Base-by-base conservation (phyloP, 2,888 invertebrate genomes). In the Spilosoma lubricipeda region DNA sequence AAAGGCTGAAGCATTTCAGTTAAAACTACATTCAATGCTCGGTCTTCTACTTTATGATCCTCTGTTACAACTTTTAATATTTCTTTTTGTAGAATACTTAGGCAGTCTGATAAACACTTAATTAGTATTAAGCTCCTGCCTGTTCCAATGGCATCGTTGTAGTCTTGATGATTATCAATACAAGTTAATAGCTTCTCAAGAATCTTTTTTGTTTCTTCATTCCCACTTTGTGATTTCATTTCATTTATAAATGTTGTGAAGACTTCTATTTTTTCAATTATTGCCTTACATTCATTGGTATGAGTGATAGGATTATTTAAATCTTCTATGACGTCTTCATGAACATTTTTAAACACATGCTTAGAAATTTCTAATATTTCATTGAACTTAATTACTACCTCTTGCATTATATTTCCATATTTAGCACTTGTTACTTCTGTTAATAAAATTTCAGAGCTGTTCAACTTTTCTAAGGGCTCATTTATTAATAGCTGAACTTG, bases 91-190 rank as follows among this genome's bases (percentile, higher is more conserved):
- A 95, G 75, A 33, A 93, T 85, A 74, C 90, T 87, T 9, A 87
- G 88, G 82, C 94, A 94, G 79, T 94, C 93, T 70, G 92, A 89
- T 42, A 95, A 80, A 84, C 92, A 93, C 87, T 94, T 93, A 0
- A 94, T 75, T 71, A 94, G 73, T 52, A 95, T 92, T 30, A 95
- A 85, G 2, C 83, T 87, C 82, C 93, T 93, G 4, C 92, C 92
- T 33, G 87, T 87, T 15, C 91, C 91, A 15, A 78, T 82, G 2
- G 92, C 91, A 77, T 91, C 88, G 86, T 90, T 92, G 73, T 89
- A 92, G 67, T 91, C 89, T 74, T 90, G 83, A 82, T 94, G 91
- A 80, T 90, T 91, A 56, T 87, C 84, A 70, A 94, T 83, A 78
- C 92, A 92, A 23, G 30, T 71, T 39, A 84, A 80, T 63, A 93